Percentiles rank a stretch among this genome's conserved stretches.
These are phyloP conservation scores for Alligator mississippiensis DNA, from an alignment of 2,113 vertebrate genomes.

Conservation along the genomic window DNA sequence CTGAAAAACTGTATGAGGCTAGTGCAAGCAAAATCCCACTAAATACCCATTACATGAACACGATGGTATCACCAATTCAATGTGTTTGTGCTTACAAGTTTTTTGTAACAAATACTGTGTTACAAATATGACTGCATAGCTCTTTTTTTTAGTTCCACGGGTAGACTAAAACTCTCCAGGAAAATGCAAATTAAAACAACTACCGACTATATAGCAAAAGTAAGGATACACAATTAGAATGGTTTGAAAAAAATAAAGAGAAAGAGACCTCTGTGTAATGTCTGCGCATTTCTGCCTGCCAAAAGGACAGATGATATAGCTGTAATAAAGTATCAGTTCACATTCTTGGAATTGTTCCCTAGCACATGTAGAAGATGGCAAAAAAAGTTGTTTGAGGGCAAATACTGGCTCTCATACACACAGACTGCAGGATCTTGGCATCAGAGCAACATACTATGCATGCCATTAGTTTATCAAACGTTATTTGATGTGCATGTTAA, in stretches of 20 bases:
- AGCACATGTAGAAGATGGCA: not conserved
- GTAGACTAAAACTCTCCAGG: not conserved
- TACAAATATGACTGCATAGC: not conserved
- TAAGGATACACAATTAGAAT: not conserved
- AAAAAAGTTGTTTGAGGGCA: not conserved
- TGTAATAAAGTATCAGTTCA: not conserved
- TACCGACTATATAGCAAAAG: not conserved
- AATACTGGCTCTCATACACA: not conserved
- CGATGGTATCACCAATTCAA: not conserved
- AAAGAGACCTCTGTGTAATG: not conserved
- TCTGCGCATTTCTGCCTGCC: not conserved
- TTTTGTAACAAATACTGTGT: not conserved
- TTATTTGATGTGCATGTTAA: rapidly evolving
- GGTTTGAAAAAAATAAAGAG: not conserved
- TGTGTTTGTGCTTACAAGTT: not conserved
- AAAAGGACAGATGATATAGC: not conserved
- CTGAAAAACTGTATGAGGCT: not conserved
- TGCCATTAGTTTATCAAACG: not conserved
- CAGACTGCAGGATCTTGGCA: not conserved
- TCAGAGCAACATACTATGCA: not conserved
- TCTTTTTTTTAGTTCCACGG: not conserved
- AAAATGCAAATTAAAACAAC: not conserved
- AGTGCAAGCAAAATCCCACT: not conserved
- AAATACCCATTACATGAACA: not conserved
- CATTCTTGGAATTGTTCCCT: slow-evolving; percentile 28